Conservation (phyloP, 2,888 invertebrate genomes). For the Acronicta aceris region DNA sequence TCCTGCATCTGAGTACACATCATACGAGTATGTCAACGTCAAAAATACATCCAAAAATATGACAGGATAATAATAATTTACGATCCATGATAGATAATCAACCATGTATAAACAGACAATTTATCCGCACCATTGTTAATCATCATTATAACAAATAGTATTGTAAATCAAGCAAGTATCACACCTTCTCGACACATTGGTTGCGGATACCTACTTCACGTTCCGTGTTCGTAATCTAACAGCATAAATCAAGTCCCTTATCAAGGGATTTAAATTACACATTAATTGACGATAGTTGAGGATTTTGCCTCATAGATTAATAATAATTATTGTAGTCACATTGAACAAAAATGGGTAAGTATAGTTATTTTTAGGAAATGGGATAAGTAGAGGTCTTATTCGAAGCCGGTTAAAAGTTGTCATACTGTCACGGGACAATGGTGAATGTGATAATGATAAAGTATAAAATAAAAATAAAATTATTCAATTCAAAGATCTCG, state of each 20-base stretch:
- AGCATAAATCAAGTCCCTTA: conserved; percentile 17
- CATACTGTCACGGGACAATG: not conserved
- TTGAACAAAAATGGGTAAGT: not conserved
- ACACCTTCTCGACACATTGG: not conserved
- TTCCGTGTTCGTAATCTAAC: not conserved
- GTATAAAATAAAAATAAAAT: not conserved
- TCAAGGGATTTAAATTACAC: conserved; percentile 5
- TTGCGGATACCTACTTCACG: not conserved
- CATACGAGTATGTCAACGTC: too few relatives aligned
- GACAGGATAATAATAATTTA: not conserved
- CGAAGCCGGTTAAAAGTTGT: not conserved
- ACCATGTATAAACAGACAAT: not conserved
- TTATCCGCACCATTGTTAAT: too few relatives aligned
- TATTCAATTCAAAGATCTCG: not conserved
- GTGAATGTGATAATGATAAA: not conserved
- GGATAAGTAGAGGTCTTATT: not conserved
- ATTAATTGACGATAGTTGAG: not conserved
- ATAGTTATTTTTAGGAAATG: not conserved
- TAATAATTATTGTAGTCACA: not conserved
- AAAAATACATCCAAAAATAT: too few relatives aligned
- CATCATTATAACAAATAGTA: too few relatives aligned
- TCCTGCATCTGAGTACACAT: too few relatives aligned
- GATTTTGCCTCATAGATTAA: not conserved
- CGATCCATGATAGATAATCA: not conserved
- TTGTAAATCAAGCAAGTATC: not conserved